phyloP scores from a whole-genome alignment of 1,140 invertebrate genomes.

The Episyrphus balteatus region DNA sequence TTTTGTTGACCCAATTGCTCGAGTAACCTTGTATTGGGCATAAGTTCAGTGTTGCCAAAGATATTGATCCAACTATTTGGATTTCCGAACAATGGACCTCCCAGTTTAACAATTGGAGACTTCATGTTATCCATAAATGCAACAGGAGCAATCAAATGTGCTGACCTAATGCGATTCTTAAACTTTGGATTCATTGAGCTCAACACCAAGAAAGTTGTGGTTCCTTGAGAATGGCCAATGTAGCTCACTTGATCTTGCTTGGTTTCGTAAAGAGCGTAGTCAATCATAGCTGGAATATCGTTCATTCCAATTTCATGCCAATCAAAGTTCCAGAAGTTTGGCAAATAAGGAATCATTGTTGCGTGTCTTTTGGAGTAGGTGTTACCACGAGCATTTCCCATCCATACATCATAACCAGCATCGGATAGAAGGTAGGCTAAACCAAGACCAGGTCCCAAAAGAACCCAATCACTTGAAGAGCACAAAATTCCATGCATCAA shows the following conservation, averaged over 20 bases:
- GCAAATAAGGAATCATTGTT: constrained; percentile 36
- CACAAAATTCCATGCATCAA: constrained; percentile 29
- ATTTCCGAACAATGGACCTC: constrained; percentile 16
- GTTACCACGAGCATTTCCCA: constrained; percentile 61
- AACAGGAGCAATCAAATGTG: constrained; percentile 47
- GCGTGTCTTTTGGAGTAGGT: constrained; percentile 52
- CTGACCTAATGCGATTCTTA: constrained; percentile 41
- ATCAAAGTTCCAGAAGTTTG: constrained; percentile 42
- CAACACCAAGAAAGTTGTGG: constrained; percentile 43
- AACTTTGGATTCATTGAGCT: constrained; percentile 41
- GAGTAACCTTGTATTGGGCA: constrained; percentile 38
- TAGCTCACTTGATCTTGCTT: constrained; percentile 42
- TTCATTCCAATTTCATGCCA: constrained; percentile 63
- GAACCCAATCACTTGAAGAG: constrained; percentile 27
- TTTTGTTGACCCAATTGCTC: constrained; percentile 33
- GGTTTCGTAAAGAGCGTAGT: constrained; percentile 47
- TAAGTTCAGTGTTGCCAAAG: constrained; percentile 44
- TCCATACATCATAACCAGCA: constrained; percentile 58
- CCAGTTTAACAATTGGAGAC: constrained; percentile 27
- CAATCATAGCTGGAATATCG: constrained; percentile 67
- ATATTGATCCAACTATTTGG: constrained; percentile 34
- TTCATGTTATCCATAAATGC: constrained; percentile 36
- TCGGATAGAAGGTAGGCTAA: constrained; percentile 51
- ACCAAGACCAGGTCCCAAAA: constrained; percentile 22
- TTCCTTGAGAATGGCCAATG: constrained; percentile 53